Evolutionary conservation across 2,888 invertebrate species (phyloP).

Genomic region (Phyllotreta cruciferae): DNA sequence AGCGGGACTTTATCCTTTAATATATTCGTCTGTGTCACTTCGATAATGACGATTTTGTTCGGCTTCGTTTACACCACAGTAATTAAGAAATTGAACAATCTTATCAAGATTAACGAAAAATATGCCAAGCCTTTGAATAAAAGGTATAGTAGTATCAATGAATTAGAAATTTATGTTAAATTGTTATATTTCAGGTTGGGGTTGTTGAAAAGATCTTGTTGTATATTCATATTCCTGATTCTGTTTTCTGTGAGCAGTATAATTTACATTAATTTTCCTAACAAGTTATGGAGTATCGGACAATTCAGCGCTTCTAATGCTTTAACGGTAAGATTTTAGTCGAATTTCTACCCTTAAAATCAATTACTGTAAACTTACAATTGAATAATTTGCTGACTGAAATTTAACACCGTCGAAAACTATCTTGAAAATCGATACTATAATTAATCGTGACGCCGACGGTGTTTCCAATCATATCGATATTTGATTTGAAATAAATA

Average conservation of each 20-base stretch:
- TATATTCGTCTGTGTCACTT: slow-evolving; percentile 73
- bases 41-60: slow-evolving; percentile 72
- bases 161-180: not conserved
- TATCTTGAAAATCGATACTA: too few species aligned
- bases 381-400: too few species aligned
- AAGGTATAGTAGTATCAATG: slow-evolving; percentile 58
- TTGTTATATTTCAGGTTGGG: slow-evolving; percentile 63
- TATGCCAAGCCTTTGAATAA: slow-evolving; percentile 65
- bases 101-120: slow-evolving; percentile 69
- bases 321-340: slow-evolving; percentile 63
- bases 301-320: slow-evolving; percentile 65
- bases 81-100: slow-evolving; percentile 66
- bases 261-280: slow-evolving; percentile 68
- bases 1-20: slow-evolving; percentile 66
- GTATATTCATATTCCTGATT: slow-evolving; percentile 67
- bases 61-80: slow-evolving; percentile 73
- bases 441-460: too few species aligned
- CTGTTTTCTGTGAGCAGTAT: slow-evolving; percentile 69
- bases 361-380: too few species aligned
- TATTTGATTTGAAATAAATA: too few species aligned
- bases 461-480: too few species aligned
- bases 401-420: too few species aligned
- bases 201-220: slow-evolving; percentile 68
- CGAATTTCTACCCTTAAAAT: too few species aligned
- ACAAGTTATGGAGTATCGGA: slow-evolving; percentile 65